Base-by-base conservation (phyloP, 2,888 invertebrate species). In the Eupithecia exiguata region DNA sequence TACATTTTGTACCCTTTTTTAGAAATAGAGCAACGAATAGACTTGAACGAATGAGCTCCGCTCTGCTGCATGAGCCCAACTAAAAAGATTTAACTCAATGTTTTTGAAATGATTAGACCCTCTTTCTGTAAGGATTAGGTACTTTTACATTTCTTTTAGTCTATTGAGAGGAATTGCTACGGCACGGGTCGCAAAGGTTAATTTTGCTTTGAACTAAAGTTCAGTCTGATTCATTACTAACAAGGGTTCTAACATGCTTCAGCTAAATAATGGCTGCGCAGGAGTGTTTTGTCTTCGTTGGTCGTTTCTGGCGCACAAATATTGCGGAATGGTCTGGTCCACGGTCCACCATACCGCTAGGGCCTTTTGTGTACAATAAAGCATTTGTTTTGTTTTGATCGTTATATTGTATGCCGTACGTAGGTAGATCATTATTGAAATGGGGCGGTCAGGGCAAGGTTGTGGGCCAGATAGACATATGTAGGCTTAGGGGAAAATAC, bases 191-290 rank as follows among this genome's bases (percentile, higher is more conserved):
- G 53, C 53, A 12, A 58, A 25, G 25, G 25, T 58, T 53, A 53
- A 58, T 58, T 58, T 58, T 0, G 53, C 53, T 25, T 58, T 25
- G 5, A 21, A 58, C 7, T 25, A 25, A 58, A 53, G 53, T 58
- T 58, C 58, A 58, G 53, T 53, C 53, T 53, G 58, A 58, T 58
- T 58, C 25, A 58, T 58, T 25, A 58, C 25, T 25, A 58, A 58
- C 58, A 58, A 5, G 58, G 25, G 4, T 58, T 58, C 21, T 58
- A 58, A 58, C 25, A 58, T 58, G 58, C 25, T 25, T 25, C 25
- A 58, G 58, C 25, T 58, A 25, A 58, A 58, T 58, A 58, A 58
- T 25, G 25, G 25, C 21, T 58, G 58, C 25, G 58, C 58, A 58
- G 58, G 25, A 58, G 58, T 58, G 25, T 12, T 58, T 58, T 58